phyloP scores from a whole-genome alignment of 2,888 invertebrate genomes.

The Athetis lepigone region DNA sequence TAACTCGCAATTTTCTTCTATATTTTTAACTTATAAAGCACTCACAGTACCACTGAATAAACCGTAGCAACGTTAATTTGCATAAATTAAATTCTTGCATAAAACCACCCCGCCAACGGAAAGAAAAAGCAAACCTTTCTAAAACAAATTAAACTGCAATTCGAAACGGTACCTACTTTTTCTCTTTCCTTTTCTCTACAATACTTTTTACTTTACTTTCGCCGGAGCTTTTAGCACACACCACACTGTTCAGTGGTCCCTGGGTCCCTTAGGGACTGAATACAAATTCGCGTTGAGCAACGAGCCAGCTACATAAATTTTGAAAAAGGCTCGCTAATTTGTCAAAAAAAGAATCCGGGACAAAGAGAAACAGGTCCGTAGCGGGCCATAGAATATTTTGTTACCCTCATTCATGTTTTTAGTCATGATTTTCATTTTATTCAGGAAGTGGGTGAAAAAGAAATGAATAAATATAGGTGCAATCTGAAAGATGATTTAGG shows the following conservation, averaged over 20 bases:
- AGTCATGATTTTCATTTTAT: neutral
- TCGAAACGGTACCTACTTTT: neutral
- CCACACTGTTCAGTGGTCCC: slow-evolving; percentile 26
- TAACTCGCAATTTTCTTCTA: too few relatives aligned
- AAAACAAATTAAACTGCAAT: neutral
- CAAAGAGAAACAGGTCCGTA: slow-evolving; percentile 2
- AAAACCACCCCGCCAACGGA: neutral
- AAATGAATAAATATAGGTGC: neutral
- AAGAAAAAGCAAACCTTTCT: neutral
- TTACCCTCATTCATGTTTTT: slow-evolving; percentile 18
- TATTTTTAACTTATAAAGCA: too few relatives aligned
- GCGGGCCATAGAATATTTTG: slow-evolving; percentile 14
- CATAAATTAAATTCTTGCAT: neutral
- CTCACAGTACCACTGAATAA: too few relatives aligned
- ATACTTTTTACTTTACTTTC: slow-evolving; percentile 2
- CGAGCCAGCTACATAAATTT: slow-evolving; percentile 53
- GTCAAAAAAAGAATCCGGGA: slow-evolving; percentile 54
- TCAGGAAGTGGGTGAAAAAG: neutral
- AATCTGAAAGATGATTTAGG: neutral
- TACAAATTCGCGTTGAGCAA: slow-evolving; percentile 60
- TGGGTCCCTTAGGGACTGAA: slow-evolving; percentile 52
- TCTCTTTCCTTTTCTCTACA: neutral
- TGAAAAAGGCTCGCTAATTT: slow-evolving; percentile 63
- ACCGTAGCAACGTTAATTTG: too few relatives aligned
- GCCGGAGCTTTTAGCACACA: slow-evolving; percentile 18